Evolutionary conservation across 2,113 vertebrate genomes (phyloP).

Genomic region (Notothenia coriiceps): DNA sequence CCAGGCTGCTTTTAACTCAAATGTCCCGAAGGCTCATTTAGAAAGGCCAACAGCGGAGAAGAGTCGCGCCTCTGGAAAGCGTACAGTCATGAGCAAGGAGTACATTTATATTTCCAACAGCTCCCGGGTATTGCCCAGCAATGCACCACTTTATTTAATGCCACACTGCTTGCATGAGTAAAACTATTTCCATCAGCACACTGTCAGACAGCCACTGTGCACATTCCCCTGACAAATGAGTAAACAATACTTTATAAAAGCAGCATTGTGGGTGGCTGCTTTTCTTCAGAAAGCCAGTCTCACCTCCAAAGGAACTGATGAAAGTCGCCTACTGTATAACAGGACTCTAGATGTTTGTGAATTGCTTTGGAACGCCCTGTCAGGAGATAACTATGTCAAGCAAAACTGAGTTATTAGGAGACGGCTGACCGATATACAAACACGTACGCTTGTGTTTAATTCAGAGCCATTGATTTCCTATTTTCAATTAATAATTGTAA

Average conservation of each 20-base stretch:
- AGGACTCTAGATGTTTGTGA: neutral
- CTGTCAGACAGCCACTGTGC: slow-evolving; percentile 33
- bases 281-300: slow-evolving; percentile 7
- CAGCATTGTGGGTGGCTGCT: neutral
- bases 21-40: slow-evolving; percentile 4
- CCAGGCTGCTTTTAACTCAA: neutral
- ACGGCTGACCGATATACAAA: slow-evolving; percentile 83
- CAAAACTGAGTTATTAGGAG: slow-evolving; percentile 44
- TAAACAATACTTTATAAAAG: slow-evolving; percentile 44
- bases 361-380: neutral
- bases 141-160: slow-evolving; percentile 39
- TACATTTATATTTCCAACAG: slow-evolving; percentile 15
- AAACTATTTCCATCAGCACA: slow-evolving; percentile 55
- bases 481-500: slow-evolving; percentile 99
- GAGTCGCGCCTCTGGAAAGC: neutral
- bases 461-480: slow-evolving; percentile 95
- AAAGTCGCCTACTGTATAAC: slow-evolving; percentile 5
- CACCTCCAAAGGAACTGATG: slow-evolving; percentile 13
- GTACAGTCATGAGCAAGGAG: neutral
- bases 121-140: neutral
- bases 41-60: slow-evolving; percentile 13
- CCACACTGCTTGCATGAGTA: slow-evolving; percentile 16
- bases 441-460: slow-evolving; percentile 85
- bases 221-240: slow-evolving; percentile 40
- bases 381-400: slow-evolving; percentile 29